A percentile compares a stretch with the other conserved stretches of the same genome.
phyloP scores from a whole-genome alignment of 2,888 invertebrate genomes.

The Fabriciana adippe region DNA sequence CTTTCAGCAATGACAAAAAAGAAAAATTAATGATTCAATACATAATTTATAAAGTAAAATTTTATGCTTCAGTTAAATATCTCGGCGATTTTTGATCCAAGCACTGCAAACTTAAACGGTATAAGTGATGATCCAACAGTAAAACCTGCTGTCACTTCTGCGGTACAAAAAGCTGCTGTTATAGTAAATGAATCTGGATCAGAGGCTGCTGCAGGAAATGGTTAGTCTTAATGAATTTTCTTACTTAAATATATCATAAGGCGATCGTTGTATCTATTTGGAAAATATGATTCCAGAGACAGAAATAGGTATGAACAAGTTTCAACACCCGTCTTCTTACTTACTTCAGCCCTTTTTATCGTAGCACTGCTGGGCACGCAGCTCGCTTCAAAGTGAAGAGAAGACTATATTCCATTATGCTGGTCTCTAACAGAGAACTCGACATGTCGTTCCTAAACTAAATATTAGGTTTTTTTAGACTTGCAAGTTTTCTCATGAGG shows the following conservation, averaged over 20 bases:
- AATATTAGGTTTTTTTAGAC: too few relatives aligned
- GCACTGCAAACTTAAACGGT: background rate
- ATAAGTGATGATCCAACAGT: background rate
- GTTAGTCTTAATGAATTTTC: background rate
- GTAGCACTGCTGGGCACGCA: too few relatives aligned
- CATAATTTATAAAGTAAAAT: background rate
- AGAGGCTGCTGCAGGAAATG: constrained; percentile 14
- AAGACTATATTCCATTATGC: too few relatives aligned
- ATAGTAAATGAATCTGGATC: constrained; percentile 7
- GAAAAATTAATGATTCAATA: too few relatives aligned
- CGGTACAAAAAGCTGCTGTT: constrained; percentile 8
- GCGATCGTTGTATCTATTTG: background rate
- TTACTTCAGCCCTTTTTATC: too few relatives aligned
- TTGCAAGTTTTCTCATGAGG: too few relatives aligned
- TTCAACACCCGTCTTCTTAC: too few relatives aligned
- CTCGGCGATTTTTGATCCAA: constrained; percentile 1
- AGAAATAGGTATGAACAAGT: background rate
- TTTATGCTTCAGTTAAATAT: background rate
- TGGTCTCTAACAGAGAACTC: too few relatives aligned
- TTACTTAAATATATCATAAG: background rate
- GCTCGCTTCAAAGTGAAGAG: too few relatives aligned
- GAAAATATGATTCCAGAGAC: background rate
- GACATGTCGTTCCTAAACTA: too few relatives aligned
- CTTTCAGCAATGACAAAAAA: background rate
- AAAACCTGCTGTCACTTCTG: background rate